A percentile compares a stretch with the other conserved stretches of the same genome.
phyloP scores from a whole-genome alignment of 2,113 vertebrate species.

The Rhagologus leucostigma region DNA sequence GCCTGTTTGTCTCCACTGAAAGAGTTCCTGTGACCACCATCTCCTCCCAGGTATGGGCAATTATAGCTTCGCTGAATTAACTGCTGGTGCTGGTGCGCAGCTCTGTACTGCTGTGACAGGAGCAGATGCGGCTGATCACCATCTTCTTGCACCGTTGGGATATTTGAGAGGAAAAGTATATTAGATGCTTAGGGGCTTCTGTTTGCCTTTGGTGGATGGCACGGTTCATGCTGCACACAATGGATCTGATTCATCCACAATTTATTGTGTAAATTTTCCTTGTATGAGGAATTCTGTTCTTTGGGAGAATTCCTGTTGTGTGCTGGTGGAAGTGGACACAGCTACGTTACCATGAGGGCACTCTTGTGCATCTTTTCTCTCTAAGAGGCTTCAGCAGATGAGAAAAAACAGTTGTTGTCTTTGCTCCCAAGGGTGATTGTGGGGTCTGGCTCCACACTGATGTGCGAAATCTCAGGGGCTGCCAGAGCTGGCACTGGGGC shows the following conservation, averaged over 20 bases:
- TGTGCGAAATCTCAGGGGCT: neutral
- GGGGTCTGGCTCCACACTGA: neutral
- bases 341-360: accelerated
- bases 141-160: neutral
- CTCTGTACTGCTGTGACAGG: neutral
- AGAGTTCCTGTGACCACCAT: neutral
- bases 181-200: neutral
- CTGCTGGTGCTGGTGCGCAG: neutral
- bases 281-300: neutral
- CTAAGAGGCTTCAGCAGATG: neutral
- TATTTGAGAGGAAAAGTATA: neutral
- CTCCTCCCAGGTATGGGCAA: neutral
- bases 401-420: neutral
- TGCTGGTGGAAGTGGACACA: neutral
- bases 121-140: neutral
- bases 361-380: neutral
- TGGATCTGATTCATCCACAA: neutral
- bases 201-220: neutral
- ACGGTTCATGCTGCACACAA: neutral
- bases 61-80: neutral
- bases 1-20: neutral
- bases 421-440: neutral
- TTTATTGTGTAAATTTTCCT: neutral
- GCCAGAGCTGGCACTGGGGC: neutral
- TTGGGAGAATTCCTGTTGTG: neutral